Evolutionary conservation across 2,888 invertebrate genomes (phyloP).

Genomic region (Cryptus armator): DNA sequence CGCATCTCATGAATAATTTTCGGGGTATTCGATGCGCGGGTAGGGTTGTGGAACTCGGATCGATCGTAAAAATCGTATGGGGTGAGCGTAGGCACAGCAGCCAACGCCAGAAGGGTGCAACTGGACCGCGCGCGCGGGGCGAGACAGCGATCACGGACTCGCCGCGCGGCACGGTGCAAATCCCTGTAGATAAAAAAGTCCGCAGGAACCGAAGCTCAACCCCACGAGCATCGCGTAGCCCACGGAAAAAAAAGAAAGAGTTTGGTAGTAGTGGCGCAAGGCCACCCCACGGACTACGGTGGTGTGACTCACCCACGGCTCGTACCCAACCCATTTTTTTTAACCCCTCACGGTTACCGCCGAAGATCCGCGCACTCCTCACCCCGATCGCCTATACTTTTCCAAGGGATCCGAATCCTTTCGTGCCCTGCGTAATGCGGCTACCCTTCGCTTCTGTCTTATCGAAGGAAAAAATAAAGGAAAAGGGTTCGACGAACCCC

Average conservation of each 20-base stretch:
- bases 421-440: conserved; percentile 54
- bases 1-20: conserved; percentile 82
- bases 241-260: conserved; percentile 36
- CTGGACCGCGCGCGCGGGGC: conserved; percentile 77
- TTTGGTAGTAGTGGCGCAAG: conserved; percentile 35
- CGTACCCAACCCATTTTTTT: conserved; percentile 81
- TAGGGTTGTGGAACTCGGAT: conserved; percentile 54
- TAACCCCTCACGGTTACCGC: conserved; percentile 74
- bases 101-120: conserved; percentile 77
- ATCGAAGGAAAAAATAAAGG: conserved; percentile 59
- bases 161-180: conserved; percentile 77
- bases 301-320: conserved; percentile 82
- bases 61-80: conserved; percentile 68
- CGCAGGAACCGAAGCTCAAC: conserved; percentile 66
- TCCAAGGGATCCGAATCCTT: conserved; percentile 74
- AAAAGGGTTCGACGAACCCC: conserved; percentile 71
- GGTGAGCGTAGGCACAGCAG: conserved; percentile 9
- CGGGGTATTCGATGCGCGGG: conserved; percentile 58
- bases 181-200: conserved; percentile 82
- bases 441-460: conserved; percentile 64
- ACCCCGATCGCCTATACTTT: conserved; percentile 47
- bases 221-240: conserved; percentile 30
- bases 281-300: conserved; percentile 78
- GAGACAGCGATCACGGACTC: conserved; percentile 15
- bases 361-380: conserved; percentile 72